Percentiles rank a stretch among this genome's conserved stretches.
Conservation (phyloP, 2,113 vertebrate genomes). For the Gallinago undulata region DNA sequence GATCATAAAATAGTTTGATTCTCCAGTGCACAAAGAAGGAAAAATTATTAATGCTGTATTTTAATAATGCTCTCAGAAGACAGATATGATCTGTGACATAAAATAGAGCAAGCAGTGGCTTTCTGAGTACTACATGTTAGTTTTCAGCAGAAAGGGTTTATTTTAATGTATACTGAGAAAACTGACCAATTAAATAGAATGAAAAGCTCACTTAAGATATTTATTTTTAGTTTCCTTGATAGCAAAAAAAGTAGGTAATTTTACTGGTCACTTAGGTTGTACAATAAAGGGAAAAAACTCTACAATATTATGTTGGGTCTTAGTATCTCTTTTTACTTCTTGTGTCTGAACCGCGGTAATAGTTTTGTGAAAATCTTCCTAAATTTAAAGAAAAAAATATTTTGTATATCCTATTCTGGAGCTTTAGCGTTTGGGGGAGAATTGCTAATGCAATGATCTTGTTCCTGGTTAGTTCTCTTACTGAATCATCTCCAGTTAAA, state of each 20-base stretch:
- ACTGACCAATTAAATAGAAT: background rate
- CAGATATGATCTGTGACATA: background rate
- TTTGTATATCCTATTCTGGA: background rate
- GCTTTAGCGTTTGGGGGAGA: too few species aligned
- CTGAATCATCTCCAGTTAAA: background rate
- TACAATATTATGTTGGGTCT: background rate
- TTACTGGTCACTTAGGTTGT: background rate
- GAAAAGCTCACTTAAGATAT: background rate
- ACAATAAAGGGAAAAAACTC: background rate
- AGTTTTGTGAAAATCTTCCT: background rate
- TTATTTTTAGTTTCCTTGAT: background rate
- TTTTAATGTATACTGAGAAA: background rate
- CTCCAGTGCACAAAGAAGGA: background rate
- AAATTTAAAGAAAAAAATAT: background rate
- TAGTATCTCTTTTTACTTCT: background rate
- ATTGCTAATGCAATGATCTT: background rate
- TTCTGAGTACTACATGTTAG: background rate
- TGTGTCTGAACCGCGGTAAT: background rate
- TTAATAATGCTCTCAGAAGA: background rate
- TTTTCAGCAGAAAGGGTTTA: background rate
- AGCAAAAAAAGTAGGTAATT: background rate
- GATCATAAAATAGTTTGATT: background rate
- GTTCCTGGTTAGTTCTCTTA: background rate
- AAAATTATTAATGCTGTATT: background rate
- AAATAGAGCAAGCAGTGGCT: background rate